Conservation (phyloP, 1,140 invertebrate species). For the Oryctes rhinoceros region DNA sequence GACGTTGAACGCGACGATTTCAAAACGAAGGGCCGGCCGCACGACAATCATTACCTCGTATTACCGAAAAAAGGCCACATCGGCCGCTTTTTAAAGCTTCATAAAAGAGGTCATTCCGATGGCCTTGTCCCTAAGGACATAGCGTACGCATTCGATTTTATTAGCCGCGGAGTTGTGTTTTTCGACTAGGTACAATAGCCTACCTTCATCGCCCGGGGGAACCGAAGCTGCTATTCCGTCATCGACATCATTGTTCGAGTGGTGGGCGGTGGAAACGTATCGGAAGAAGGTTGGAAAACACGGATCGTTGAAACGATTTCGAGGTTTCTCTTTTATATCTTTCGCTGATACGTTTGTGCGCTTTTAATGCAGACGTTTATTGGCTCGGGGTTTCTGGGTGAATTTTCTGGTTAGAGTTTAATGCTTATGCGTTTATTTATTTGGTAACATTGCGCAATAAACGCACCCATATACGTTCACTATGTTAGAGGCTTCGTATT, state of each 20-base stretch:
- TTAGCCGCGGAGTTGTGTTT: not conserved
- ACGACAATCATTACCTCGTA: not conserved
- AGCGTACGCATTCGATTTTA: slow-evolving; percentile 5
- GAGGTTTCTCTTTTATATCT: too few species aligned
- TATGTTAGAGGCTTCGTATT: too few species aligned
- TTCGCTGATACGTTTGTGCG: too few species aligned
- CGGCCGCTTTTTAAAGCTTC: slow-evolving; percentile 2
- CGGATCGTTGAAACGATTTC: too few species aligned
- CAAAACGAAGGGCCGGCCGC: not conserved
- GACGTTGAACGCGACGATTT: slow-evolving; percentile 12
- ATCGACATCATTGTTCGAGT: not conserved
- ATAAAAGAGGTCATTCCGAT: slow-evolving; percentile 4
- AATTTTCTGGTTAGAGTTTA: too few species aligned
- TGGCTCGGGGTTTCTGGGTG: too few species aligned
- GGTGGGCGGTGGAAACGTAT: too few species aligned
- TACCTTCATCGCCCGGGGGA: not conserved
- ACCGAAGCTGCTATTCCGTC: not conserved
- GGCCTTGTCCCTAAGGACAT: not conserved
- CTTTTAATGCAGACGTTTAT: too few species aligned
- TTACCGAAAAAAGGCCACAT: slow-evolving; percentile 7
- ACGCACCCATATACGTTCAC: too few species aligned
- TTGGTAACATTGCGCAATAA: too few species aligned
- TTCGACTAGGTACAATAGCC: not conserved
- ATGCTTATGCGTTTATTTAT: too few species aligned
- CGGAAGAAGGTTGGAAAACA: too few species aligned